Evolutionary conservation across 2,113 vertebrate genomes (phyloP), one percentile per base, ranked within the genome.

Genomic region (Platysteira castanea): DNA sequence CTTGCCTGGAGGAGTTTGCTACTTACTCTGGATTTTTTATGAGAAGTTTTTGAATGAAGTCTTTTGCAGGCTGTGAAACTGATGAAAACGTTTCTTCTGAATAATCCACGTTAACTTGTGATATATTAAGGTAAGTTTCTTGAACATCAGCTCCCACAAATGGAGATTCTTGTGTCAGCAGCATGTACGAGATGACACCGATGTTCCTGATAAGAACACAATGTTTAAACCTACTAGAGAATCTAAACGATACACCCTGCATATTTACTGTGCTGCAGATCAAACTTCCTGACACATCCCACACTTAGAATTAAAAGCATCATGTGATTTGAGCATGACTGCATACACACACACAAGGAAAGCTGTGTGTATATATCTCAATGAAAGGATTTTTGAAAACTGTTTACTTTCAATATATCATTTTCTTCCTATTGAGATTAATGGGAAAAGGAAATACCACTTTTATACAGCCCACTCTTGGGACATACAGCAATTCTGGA

Each of bases 121-220:
- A 99, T 96, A 99, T 99, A 93, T 99, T 99, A 93, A 99, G 98
- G 74, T 98, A 99, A 49, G 99, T 99, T 98, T 99, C 99, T 97
- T 99, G 99, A 96, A 99, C 98, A 97, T 99, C 98, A 80, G 99
- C 98, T 41, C 99, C 99, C 68, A 97, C 98, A 79, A 99, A 99
- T 7, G 99, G 99, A 69, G 99, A 99, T 94, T 99, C 99, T 26
- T 99, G 99, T 22, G 99, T 99, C 96, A 99, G 98, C 86, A 99
- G 97, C 99, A 99, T 99, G 96, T 99, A 99, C 26, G 99, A 97
- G 65, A 99, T 99, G 16, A 99, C 98, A 3, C 99, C 99, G 21
- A 99, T 98, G 59, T 99, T 99, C 99, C 99, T 99, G 92, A 80
- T 76, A 87, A 93, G 74, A 96, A 54, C 50, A 95, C 39, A 81